phyloP scores from a whole-genome alignment of 2,888 invertebrate species.

The Carcina quercana region DNA sequence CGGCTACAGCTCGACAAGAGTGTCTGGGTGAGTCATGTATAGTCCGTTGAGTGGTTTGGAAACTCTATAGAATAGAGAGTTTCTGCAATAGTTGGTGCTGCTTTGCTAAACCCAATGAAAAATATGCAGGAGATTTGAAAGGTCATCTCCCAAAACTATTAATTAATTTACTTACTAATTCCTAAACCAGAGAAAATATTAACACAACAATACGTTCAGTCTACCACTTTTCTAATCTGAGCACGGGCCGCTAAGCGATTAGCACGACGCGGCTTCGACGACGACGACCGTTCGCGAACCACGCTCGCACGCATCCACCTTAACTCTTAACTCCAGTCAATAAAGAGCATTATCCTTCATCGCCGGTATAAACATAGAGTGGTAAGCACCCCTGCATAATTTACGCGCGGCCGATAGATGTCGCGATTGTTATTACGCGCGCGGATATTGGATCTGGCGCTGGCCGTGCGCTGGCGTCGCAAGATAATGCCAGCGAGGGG shows the following conservation, averaged over 20 bases:
- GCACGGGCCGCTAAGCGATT: constrained; percentile 41
- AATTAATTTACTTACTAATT: too few relatives aligned
- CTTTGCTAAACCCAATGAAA: too few relatives aligned
- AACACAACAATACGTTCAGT: too few relatives aligned
- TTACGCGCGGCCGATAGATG: constrained; percentile 70
- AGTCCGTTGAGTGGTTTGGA: too few relatives aligned
- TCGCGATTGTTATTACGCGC: constrained; percentile 71
- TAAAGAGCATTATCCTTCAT: constrained; percentile 27
- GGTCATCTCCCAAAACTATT: too few relatives aligned
- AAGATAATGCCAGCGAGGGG: constrained; percentile 30
- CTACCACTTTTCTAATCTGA: too few relatives aligned
- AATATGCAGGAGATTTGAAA: too few relatives aligned
- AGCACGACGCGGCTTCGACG: constrained; percentile 53
- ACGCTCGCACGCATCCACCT: constrained; percentile 14
- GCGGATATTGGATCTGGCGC: constrained; percentile 68
- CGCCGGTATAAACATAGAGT: constrained; percentile 14
- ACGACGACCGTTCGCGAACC: constrained; percentile 47
- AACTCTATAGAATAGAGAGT: too few relatives aligned
- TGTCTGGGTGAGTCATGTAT: too few relatives aligned
- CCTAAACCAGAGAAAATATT: too few relatives aligned
- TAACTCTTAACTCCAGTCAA: constrained; percentile 14
- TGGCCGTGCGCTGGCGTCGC: constrained; percentile 38
- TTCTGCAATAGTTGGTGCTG: too few relatives aligned
- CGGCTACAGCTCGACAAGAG: too few relatives aligned
- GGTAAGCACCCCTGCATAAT: constrained; percentile 57